Evolutionary conservation across 64 coral and sea anemone genomes (phyloP).

Genomic region (Actinia tenebrosa): DNA sequence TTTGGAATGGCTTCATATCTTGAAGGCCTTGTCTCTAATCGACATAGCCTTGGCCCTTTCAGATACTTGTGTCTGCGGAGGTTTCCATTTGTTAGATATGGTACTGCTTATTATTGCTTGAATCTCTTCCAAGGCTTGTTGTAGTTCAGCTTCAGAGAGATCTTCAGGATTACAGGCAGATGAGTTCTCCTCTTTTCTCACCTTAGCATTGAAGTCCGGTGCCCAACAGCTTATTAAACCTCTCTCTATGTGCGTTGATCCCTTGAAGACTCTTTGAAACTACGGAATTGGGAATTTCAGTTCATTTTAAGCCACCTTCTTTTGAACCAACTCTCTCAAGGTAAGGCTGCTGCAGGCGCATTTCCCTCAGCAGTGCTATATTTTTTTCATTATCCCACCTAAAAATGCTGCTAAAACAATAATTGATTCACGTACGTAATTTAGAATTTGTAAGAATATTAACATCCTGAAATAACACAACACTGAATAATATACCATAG

Average conservation of each 20-base stretch:
- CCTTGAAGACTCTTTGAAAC: neutral
- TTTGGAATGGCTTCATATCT: too few species aligned
- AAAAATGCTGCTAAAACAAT: slow-evolving; percentile 24
- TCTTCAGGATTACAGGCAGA: slow-evolving; percentile 9
- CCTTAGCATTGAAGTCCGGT: slow-evolving; percentile 27
- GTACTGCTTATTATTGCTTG: too few species aligned
- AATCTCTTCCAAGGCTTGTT: too few species aligned
- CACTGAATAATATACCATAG: neutral
- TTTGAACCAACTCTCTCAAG: slow-evolving; percentile 10
- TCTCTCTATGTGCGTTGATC: slow-evolving; percentile 31
- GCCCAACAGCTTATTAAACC: slow-evolving; percentile 27
- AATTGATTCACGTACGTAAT: too few species aligned
- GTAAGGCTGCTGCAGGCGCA: slow-evolving; percentile 15
- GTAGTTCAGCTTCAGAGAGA: slow-evolving; percentile 14
- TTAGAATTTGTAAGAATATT: too few species aligned
- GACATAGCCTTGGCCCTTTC: too few species aligned
- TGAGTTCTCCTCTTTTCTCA: slow-evolving; percentile 32
- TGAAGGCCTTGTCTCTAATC: too few species aligned
- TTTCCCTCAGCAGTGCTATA: slow-evolving; percentile 28
- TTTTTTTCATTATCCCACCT: slow-evolving; percentile 30
- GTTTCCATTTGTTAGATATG: too few species aligned
- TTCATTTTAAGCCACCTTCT: neutral
- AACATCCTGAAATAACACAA: neutral
- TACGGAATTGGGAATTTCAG: neutral
- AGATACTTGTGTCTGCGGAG: too few species aligned